Base-by-base conservation (phyloP, 1,140 invertebrate genomes). In the Sarcophaga bullata region DNA sequence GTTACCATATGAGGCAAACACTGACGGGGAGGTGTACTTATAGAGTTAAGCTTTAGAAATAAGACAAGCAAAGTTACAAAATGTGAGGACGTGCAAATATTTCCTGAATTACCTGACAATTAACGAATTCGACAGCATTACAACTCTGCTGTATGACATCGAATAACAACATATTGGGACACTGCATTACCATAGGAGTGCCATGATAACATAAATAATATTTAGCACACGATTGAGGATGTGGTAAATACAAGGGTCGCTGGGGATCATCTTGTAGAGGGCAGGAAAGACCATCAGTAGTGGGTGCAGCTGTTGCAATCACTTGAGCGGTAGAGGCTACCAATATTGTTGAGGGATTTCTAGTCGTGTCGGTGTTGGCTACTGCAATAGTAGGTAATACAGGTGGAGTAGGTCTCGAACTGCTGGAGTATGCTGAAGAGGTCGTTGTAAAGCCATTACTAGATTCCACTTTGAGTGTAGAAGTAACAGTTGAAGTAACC, bases 201-300 rank as follows among this genome's bases (percentile, higher is more conserved):
- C 88, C 88, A 25, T 86, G 85, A 83, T 86, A 88, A 84, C 88
- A 89, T 46, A 89, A 86, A 25, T 82, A 89, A 82, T 89, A 89
- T 50, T 88, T 84, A 0, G 87, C 83, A 76, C 88, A 89, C 54
- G 86, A 87, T 73, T 86, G 87, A 4, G 84, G 82, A 84, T 88
- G 84, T 76, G 85, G 80, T 37, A 88, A 46, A 47, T 89, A 83
- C 15, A 88, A 84, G 8, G 89, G 84, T n/a, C 82, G 83, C 25
- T 58, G 76, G 6, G 83, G 83, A 82, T 86, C 84, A 80, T 89
- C 88, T 46, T 78, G n/a, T 9, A 73, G 15, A 8, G 88, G 88
- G 37, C 88, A 89, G 3, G 25, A n/a, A 1, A n/a, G 15, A 10
- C 25, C 6, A 68, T 17, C n/a, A 9, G 17, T 19, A 37, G 25